These are phyloP conservation scores for Ara ararauna DNA, from an alignment of 2,797 vertebrate species.

Conservation along the genomic window DNA sequence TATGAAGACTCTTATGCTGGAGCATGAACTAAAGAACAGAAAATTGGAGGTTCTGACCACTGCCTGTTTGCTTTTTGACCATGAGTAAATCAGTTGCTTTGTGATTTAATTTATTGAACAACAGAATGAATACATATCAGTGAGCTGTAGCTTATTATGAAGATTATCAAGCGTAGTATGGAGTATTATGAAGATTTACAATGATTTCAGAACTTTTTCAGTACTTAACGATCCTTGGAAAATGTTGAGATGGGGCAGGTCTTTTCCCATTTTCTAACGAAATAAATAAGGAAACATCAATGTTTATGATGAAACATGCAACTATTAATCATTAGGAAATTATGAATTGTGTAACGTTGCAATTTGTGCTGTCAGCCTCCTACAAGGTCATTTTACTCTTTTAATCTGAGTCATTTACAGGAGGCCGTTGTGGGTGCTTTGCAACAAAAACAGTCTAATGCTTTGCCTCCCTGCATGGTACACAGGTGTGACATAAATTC, in stretches of 20 bases:
- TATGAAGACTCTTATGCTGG: neutral
- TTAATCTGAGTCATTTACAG: neutral
- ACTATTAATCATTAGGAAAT: neutral
- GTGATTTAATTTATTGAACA: neutral
- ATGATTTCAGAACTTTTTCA: neutral
- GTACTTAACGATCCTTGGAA: neutral
- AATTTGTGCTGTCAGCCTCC: neutral
- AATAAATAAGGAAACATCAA: neutral
- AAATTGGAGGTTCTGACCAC: neutral
- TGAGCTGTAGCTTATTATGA: neutral
- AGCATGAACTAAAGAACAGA: neutral
- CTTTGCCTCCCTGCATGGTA: neutral
- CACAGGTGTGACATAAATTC: neutral
- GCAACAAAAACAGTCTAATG: neutral
- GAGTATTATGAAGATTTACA: neutral
- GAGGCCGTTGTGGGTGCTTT: neutral
- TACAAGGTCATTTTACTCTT: neutral
- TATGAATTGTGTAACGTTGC: neutral
- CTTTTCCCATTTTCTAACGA: neutral
- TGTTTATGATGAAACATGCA: neutral
- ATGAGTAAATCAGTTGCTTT: neutral
- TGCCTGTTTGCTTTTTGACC: neutral
- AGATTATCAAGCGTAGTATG: neutral
- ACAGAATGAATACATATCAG: neutral
- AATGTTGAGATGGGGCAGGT: neutral